Evolutionary conservation across 2,113 vertebrate genomes (phyloP), one percentile per base, ranked within the genome.

Genomic region (Cervus canadensis): DNA sequence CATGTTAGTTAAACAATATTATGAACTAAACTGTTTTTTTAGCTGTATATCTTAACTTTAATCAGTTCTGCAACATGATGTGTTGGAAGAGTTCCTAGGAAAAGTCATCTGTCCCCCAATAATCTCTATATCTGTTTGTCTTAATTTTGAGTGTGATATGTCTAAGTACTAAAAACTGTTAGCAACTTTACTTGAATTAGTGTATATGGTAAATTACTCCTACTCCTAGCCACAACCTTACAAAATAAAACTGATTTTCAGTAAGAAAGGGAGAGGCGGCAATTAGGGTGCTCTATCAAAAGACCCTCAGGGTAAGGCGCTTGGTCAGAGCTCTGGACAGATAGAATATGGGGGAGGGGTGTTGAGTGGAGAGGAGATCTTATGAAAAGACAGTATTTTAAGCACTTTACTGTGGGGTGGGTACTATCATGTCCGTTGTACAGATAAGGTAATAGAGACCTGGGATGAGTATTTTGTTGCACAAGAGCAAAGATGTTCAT

Each of bases 61-160:
- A 43, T 28, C 13, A 86, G 79, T 62, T 52, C n/a, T 33, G 48
- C 57, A 84, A 67, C 23, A 52, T 54, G 19, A 16, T 83, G 2
- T 36, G 78, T 87, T 85, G 40, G 26, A 88, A 94, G 36, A 87
- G 2, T 86, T 95, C 59, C 57, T 88, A 83, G 15, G 64, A 93
- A 97, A 92, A n/a, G 1, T 30, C 33, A 76, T 28, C 33, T 83
- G 48, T 25, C 59, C n/a, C 40, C 5, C 52, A 95, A 81, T 56
- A 88, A 82, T 56, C 15, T 81, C 16, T 52, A 26, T 16, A 93
- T 9, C 11, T 52, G 82, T 33, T 26, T 78, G 45, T 52, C 23
- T 14, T 76, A 85, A 45, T 94, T 23, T 52, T 57, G 15, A 57
- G 5, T 43, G 0, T 88, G 28, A 89, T 26, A 40, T 54, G 62